Base-by-base conservation (phyloP, 2,113 vertebrate species). In the Sturnus vulgaris region DNA sequence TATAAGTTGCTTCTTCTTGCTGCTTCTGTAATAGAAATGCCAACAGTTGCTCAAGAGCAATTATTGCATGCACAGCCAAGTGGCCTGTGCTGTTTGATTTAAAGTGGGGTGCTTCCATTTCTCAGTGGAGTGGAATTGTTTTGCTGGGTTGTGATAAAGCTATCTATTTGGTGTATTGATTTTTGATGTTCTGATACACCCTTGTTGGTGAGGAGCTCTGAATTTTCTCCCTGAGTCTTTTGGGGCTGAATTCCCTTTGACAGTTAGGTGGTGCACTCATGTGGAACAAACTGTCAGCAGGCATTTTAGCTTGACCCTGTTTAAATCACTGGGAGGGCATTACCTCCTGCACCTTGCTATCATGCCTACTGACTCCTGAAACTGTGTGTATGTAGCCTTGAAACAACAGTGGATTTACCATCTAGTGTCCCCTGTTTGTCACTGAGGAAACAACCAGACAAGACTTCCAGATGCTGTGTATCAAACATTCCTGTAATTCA, bases 1-100 rank as follows among this genome's bases (percentile, higher is more conserved):
- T 40, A 44, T 37, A 90, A 87, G 64, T 88, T 95, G 61, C 57
- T 25, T 75, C 22, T 71, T 89, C 50, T 86, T 84, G 47, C 31
- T 76, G 53, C 53, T 95, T 92, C 75, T 93, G 7, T 82, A 86
- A 93, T 68, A 91, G 79, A 94, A 86, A 73, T 61, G 61, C 66
- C 78, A 78, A 42, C n/a, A 75, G 56, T 87, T 91, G 65, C 47
- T 85, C 66, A 79, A 92, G 80, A 91, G 70, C 77, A 83, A 88
- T 96, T 79, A 80, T 59, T 76, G 57, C 7, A 22, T 37, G 42
- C 59, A 23, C 42, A 83, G 60, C 42, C 68, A 91, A 80, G 68
- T 37, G 47, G 42, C 66, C 49, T 63, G 31, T 89, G 64, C 55
- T 31, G 16, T 84, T 91, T 93, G 64, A 70, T 84, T 86, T 90